A percentile compares a stretch with the other conserved stretches of the same genome.
phyloP scores from a whole-genome alignment of 2,797 vertebrate genomes.

The Enteromius afrohamiltoni region DNA sequence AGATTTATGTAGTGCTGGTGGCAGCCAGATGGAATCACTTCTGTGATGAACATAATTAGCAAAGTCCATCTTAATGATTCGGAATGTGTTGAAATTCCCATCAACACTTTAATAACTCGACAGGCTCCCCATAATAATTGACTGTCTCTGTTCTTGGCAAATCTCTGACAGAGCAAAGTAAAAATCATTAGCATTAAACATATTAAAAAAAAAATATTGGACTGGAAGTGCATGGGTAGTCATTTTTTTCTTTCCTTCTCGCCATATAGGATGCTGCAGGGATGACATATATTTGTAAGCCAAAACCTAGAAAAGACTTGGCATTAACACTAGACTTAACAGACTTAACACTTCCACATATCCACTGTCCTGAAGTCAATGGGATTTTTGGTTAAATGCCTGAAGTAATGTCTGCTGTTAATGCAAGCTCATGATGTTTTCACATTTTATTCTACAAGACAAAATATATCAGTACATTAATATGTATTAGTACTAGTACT shows the following conservation, averaged over 20 bases:
- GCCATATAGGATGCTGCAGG: not conserved
- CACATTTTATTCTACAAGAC: not conserved
- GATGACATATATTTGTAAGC: not conserved
- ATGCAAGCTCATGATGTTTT: not conserved
- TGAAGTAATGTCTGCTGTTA: not conserved
- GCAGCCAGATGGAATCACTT: slow-evolving; percentile 43
- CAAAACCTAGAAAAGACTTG: not conserved
- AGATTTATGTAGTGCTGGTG: slow-evolving; percentile 51
- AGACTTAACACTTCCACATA: not conserved
- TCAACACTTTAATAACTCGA: slow-evolving; percentile 39
- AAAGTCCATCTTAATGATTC: slow-evolving; percentile 44
- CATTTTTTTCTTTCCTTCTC: not conserved
- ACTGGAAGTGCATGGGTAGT: not conserved
- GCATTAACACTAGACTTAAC: no score
- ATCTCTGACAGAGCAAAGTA: slow-evolving; percentile 13
- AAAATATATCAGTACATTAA: not conserved
- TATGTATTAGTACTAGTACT: no score
- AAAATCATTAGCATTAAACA: slow-evolving; percentile 21
- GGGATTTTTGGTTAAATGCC: not conserved
- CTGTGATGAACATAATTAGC: slow-evolving; percentile 49
- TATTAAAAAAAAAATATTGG: not conserved
- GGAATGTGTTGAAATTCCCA: slow-evolving; percentile 38
- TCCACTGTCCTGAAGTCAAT: not conserved
- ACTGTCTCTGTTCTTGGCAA: slow-evolving; percentile 17
- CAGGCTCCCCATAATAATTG: slow-evolving; percentile 26